These are phyloP conservation scores for Dendrocincla fuliginosa DNA, from an alignment of 2,797 vertebrate species.

Conservation along the genomic window DNA sequence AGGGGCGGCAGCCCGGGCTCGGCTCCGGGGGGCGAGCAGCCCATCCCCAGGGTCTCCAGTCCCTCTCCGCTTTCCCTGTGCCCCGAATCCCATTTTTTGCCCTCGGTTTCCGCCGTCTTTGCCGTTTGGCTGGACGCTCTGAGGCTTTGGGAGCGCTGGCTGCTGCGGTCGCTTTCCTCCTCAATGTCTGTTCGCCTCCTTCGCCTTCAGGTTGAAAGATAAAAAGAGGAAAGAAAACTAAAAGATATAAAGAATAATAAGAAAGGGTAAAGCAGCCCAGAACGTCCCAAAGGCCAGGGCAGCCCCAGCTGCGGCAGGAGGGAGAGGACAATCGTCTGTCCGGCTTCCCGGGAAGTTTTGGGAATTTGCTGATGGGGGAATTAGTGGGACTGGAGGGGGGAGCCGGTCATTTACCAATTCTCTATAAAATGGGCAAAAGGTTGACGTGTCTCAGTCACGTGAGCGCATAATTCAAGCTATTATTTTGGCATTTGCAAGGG, in stretches of 20 bases:
- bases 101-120: neutral
- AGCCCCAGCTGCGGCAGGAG: neutral
- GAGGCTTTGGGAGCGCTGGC: neutral
- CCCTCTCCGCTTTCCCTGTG: neutral
- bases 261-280: neutral
- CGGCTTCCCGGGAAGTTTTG: neutral
- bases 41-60: neutral
- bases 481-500: conserved; percentile 41
- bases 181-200: neutral
- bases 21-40: neutral
- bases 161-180: neutral
- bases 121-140: neutral
- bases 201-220: neutral
- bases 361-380: neutral
- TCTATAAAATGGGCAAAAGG: conserved; percentile 36
- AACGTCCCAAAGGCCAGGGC: neutral
- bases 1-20: neutral
- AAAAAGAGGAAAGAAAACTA: neutral
- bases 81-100: neutral
- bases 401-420: conserved; percentile 7
- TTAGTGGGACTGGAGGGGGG: neutral
- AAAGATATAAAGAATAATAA: neutral
- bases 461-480: conserved; percentile 45
- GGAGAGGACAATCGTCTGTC: neutral
- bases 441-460: conserved; percentile 67